Conservation (phyloP, 2,113 vertebrate genomes). For the Haemorhous mexicanus region DNA sequence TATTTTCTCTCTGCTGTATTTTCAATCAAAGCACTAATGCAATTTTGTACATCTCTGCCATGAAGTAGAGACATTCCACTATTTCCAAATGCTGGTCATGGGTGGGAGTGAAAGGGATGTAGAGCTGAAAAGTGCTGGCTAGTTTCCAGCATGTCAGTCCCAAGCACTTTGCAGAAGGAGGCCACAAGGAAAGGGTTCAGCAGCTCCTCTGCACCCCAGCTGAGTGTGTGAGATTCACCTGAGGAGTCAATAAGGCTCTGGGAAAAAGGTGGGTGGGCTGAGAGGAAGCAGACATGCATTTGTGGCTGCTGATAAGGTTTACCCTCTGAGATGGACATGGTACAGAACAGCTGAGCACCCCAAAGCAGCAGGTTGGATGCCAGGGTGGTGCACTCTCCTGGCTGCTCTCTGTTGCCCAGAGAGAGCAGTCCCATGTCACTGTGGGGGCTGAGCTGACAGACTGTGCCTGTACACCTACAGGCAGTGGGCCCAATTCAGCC, state of each 20-base stretch:
- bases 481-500: background rate
- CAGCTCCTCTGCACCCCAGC: background rate
- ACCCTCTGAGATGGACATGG: background rate
- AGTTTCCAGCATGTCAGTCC: rapidly evolving
- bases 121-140: background rate
- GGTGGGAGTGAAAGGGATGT: background rate
- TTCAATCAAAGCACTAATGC: background rate
- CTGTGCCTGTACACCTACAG: background rate
- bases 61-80: background rate
- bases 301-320: background rate
- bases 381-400: background rate
- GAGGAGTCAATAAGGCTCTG: rapidly evolving
- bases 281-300: background rate
- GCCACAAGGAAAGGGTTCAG: background rate
- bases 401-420: rapidly evolving
- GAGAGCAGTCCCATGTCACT: rapidly evolving
- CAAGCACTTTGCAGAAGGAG: background rate
- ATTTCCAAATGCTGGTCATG: background rate
- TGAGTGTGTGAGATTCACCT: background rate
- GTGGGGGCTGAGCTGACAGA: background rate
- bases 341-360: background rate
- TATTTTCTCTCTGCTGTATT: background rate
- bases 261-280: background rate
- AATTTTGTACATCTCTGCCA: background rate
- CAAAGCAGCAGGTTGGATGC: background rate